Evolutionary conservation across 35 echinoderm and acorn worm species (phyloP).

Genomic region (Acanthaster planci): DNA sequence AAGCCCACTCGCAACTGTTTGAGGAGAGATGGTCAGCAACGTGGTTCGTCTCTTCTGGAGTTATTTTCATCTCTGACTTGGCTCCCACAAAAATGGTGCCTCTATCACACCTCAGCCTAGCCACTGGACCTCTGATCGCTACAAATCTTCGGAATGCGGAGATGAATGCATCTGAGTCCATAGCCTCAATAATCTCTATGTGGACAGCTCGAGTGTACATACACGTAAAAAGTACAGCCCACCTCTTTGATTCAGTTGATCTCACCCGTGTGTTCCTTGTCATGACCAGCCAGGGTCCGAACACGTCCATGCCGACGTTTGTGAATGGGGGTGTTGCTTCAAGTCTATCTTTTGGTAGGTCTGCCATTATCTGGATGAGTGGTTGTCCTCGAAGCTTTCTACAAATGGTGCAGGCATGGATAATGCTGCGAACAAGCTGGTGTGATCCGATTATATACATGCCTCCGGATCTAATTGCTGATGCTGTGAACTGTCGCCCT

Average conservation of each 20-base stretch:
- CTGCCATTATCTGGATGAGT: conserved; percentile 64
- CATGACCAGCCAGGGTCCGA: conserved; percentile 74
- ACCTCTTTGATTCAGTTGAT: conserved; percentile 59
- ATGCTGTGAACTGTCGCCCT: conserved; percentile 55
- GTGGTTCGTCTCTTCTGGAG: conserved; percentile 48
- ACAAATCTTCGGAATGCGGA: conserved; percentile 65
- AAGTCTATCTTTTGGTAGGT: conserved; percentile 52
- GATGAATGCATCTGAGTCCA: conserved; percentile 50
- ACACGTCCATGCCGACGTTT: no score
- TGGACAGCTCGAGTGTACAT: conserved; percentile 65
- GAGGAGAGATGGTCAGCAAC: conserved; percentile 29
- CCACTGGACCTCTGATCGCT: conserved; percentile 54
- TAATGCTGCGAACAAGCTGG: conserved; percentile 48
- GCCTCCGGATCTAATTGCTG: conserved; percentile 45
- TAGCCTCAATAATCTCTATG: conserved; percentile 46
- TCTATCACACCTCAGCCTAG: conserved; percentile 61
- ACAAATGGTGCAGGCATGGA: conserved; percentile 34
- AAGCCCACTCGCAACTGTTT: conserved; percentile 40
- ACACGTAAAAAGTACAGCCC: conserved; percentile 74
- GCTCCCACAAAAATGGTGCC: conserved; percentile 69
- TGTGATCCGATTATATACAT: conserved; percentile 59
- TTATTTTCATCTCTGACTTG: conserved; percentile 39
- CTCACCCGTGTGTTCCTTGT: conserved; percentile 46
- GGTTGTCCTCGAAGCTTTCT: conserved; percentile 38
- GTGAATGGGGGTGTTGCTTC: conserved; percentile 53